Evolutionary conservation across 2,113 vertebrate genomes (phyloP).

Genomic region (Marmota flaviventris): DNA sequence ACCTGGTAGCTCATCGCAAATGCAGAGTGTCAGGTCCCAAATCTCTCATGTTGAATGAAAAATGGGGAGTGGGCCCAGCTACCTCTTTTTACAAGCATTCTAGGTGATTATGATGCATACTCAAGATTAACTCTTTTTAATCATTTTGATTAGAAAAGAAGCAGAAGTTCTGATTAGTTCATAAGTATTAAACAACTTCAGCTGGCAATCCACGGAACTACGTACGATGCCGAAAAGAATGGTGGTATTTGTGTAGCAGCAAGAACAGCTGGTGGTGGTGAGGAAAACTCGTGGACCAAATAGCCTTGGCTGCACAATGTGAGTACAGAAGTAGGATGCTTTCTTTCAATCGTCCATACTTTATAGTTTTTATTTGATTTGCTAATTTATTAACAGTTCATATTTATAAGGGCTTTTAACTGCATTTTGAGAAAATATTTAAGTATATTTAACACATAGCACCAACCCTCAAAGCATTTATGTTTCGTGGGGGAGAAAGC

Average conservation of each 20-base stretch:
- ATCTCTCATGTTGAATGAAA: not conserved
- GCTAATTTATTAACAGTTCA: not conserved
- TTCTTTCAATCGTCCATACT: not conserved
- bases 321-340: not conserved
- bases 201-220: not conserved
- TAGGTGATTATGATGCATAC: not conserved
- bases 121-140: not conserved
- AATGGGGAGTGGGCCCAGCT: not conserved
- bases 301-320: not conserved
- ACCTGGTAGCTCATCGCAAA: too few species aligned
- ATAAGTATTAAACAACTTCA: not conserved
- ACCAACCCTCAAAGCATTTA: not conserved
- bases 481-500: not conserved
- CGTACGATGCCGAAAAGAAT: rapidly evolving
- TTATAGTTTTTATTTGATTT: not conserved
- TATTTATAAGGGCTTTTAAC: not conserved
- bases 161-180: rapidly evolving
- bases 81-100: not conserved
- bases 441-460: not conserved
- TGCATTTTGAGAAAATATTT: not conserved
- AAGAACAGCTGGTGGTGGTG: not conserved
- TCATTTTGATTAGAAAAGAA: not conserved
- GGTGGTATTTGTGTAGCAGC: not conserved
- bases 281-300: not conserved
- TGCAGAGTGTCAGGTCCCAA: too few species aligned